These are phyloP conservation scores for Muscina levida DNA, from an alignment of 2,888 invertebrate species.

Conservation along the genomic window DNA sequence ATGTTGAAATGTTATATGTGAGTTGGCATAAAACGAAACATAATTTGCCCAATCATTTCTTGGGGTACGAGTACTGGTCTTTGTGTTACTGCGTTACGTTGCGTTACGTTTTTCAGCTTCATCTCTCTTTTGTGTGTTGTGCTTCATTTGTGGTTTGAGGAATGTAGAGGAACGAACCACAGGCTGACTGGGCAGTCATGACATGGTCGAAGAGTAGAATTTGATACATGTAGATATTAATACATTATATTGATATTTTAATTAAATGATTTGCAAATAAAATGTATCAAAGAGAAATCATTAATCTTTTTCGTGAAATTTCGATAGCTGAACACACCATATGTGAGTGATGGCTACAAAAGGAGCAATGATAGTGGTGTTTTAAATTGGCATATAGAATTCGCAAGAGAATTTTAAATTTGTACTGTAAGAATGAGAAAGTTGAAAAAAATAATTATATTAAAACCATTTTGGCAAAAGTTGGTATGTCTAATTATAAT, in stretches of 20 bases:
- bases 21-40: constrained; percentile 36
- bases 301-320: too few relatives aligned
- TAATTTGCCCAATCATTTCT: constrained; percentile 51
- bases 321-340: too few relatives aligned
- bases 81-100: not conserved
- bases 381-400: too few relatives aligned
- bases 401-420: too few relatives aligned
- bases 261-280: constrained; percentile 15
- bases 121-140: not conserved
- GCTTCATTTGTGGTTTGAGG: constrained; percentile 1
- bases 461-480: too few relatives aligned
- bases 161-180: not conserved
- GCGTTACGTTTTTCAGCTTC: not conserved
- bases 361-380: too few relatives aligned
- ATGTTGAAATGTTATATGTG: constrained; percentile 46
- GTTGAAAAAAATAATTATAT: too few relatives aligned
- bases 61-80: not conserved
- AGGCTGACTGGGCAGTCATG: too few relatives aligned
- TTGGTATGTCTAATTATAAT: too few relatives aligned
- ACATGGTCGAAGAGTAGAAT: not conserved
- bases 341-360: too few relatives aligned
- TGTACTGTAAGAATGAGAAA: too few relatives aligned
- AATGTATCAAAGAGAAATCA: too few relatives aligned
- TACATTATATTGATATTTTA: constrained; percentile 25
- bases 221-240: constrained; percentile 14